Evolutionary conservation across 2,113 vertebrate species (phyloP).

Genomic region (Melospiza melodia): DNA sequence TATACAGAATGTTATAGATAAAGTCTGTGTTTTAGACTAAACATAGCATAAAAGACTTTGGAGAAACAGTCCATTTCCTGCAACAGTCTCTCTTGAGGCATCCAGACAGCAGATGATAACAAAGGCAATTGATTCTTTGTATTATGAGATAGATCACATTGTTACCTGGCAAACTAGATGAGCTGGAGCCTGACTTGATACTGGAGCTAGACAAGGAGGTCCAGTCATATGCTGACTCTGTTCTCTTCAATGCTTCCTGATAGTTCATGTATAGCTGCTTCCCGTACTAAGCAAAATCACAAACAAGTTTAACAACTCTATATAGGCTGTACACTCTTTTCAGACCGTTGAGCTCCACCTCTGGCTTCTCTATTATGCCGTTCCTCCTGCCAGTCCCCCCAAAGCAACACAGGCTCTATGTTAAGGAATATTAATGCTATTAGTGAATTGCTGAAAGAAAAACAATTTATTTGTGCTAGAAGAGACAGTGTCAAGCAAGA

Average conservation of each 20-base stretch:
- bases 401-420: neutral
- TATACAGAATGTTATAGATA: neutral
- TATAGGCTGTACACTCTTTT: neutral
- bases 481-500: neutral
- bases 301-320: conserved; percentile 2
- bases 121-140: neutral
- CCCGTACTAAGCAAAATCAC: conserved; percentile 83
- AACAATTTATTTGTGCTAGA: neutral
- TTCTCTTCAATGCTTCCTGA: conserved; percentile 95
- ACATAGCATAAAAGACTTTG: neutral
- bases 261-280: conserved; percentile 94
- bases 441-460: neutral
- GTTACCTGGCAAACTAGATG: conserved; percentile 91
- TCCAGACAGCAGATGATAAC: neutral
- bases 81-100: neutral
- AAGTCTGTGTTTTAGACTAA: neutral
- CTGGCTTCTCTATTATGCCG: neutral
- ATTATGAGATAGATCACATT: neutral
- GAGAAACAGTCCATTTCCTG: neutral
- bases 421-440: neutral
- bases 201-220: conserved; percentile 95
- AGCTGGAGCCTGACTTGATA: conserved; percentile 95
- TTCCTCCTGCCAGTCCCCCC: neutral
- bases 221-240: conserved; percentile 95
- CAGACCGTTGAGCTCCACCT: neutral